Base-by-base conservation (phyloP, 1,140 invertebrate genomes). In the Philopotamus ludificatus region DNA sequence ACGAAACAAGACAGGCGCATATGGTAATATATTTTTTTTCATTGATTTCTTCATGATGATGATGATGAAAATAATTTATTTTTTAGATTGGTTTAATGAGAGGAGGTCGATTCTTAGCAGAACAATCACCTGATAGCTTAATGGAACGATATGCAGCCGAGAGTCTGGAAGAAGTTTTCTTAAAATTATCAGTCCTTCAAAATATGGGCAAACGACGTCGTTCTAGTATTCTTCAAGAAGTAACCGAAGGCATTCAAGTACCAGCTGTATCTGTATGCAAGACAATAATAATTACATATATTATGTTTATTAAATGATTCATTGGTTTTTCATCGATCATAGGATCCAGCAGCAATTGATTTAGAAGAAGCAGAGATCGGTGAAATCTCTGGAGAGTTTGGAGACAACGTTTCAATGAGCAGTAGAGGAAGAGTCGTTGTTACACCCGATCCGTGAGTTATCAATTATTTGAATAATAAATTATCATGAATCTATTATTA, bases 1-100 rank as follows among this genome's bases (percentile, higher is more conserved):
- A 98, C 75, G 96, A 98, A 77, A 96, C 95, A 1, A 85, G 93
- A 66, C 93, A 97, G 78, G 94, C 94, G 9, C 84, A 86, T 73
- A 84, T 89, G 71, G 86, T 89, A 81, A 86, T 83, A 84, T 15
- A 23, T 50, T 21, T 7, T 50, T n/a, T n/a, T n/a, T n/a, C n/a
- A n/a, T n/a, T n/a, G n/a, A n/a, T n/a, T n/a, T n/a, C n/a, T n/a
- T n/a, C n/a, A n/a, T n/a, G n/a, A n/a, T n/a, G n/a, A n/a, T n/a
- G n/a, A 15, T 4, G 15, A 1, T 26, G 4, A 25, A n/a, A 41
- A 58, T 42, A n/a, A 42, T 42, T 60, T 12, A 20, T 64, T 70
- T 73, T 53, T 71, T 73, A 92, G 90, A 96, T 97, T 74, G 95
- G 95, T 1, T 78, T 98, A 2, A 94, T 98, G 92, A 84, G 96